A percentile compares a stretch with the other conserved stretches of the same genome.
These are phyloP conservation scores for Palythoa grandiflora DNA, from an alignment of 92 coral and sea anemone species.

Conservation along the genomic window DNA sequence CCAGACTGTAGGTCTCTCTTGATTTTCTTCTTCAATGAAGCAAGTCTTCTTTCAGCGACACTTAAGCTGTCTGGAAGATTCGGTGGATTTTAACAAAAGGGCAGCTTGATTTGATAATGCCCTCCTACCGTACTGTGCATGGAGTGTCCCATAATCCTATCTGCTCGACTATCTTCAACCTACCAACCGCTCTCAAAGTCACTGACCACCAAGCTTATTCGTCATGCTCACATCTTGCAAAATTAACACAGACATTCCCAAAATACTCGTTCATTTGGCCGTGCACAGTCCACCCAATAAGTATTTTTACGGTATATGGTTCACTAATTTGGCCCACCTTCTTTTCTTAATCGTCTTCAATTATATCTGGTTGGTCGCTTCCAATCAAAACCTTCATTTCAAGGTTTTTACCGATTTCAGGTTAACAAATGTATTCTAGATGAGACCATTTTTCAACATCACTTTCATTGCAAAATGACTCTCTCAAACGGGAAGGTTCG, in stretches of 20 bases:
- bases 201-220: neutral
- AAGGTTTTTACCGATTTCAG: conserved; percentile 36
- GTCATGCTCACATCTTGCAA: conserved; percentile 43
- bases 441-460: conserved; percentile 62
- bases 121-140: neutral
- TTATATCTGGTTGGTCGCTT: conserved; percentile 60
- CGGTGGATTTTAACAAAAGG: conserved; percentile 11
- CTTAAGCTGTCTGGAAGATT: neutral
- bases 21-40: neutral
- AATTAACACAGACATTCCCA: conserved; percentile 36
- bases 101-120: conserved; percentile 6
- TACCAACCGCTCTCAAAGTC: conserved; percentile 25
- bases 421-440: conserved; percentile 45
- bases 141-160: conserved; percentile 8
- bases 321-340: conserved; percentile 56
- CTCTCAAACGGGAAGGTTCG: conserved; percentile 62
- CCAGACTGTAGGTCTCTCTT: conserved; percentile 25
- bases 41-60: neutral
- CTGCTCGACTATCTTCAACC: conserved; percentile 20
- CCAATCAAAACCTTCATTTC: conserved; percentile 56
- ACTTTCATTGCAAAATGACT: conserved; percentile 59
- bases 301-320: conserved; percentile 64
- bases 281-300: conserved; percentile 72
- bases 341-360: conserved; percentile 47
- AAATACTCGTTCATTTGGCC: conserved; percentile 64